Conservation (phyloP, 2,113 vertebrate species). For the Ammospiza caudacuta region DNA sequence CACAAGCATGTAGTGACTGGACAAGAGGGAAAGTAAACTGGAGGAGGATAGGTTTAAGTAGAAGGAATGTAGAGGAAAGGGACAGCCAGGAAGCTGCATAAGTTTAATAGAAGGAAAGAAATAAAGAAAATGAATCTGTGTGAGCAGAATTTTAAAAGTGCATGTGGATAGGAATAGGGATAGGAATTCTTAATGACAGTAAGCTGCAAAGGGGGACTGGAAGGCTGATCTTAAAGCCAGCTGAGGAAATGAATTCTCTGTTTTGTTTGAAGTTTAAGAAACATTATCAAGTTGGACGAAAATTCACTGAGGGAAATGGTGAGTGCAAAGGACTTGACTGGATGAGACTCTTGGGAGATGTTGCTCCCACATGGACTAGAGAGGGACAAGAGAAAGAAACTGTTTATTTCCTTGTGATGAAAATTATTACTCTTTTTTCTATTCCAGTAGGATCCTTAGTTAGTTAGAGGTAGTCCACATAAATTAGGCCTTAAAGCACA, state of each 20-base stretch:
- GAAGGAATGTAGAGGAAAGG: background rate
- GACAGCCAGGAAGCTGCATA: background rate
- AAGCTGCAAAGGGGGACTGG: background rate
- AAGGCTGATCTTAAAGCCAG: background rate
- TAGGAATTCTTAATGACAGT: background rate
- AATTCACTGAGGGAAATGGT: conserved; percentile 15
- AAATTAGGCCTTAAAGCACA: background rate
- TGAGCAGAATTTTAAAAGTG: background rate
- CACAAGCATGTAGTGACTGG: background rate
- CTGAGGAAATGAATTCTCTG: background rate
- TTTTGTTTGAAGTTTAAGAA: background rate
- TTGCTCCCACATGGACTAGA: background rate
- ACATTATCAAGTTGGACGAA: background rate
- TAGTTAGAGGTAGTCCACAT: background rate
- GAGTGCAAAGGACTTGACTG: background rate
- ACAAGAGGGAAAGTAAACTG: background rate
- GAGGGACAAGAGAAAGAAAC: background rate
- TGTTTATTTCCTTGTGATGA: background rate
- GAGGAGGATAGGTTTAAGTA: background rate
- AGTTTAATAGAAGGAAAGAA: background rate
- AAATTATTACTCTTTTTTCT: background rate
- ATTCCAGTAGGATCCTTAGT: background rate
- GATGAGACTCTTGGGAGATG: background rate
- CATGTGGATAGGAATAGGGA: background rate
- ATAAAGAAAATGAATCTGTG: background rate